Evolutionary conservation across 2,888 invertebrate genomes (phyloP), one percentile per base, ranked within the genome.

Genomic region (Hemaris fuciformis): DNA sequence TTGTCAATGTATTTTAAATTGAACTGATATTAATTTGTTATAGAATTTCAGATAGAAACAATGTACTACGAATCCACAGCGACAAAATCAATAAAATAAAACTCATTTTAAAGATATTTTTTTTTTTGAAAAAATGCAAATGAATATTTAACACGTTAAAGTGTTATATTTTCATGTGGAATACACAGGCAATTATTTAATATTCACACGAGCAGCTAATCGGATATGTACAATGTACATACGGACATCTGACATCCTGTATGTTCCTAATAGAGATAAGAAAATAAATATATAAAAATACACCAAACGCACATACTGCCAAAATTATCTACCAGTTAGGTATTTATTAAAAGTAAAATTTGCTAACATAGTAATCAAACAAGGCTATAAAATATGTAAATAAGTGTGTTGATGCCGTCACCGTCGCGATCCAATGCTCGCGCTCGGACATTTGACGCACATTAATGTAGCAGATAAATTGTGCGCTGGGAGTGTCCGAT

Each of bases 401-500:
- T 72, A 61, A 65, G 62, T 62, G 22, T 63, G 58, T 57, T 53
- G 63, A 71, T 75, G 73, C 66, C 70, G 74, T 77, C 71, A 76
- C 61, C 66, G 60, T 59, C 45, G 59, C 41, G 46, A 5, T 31
- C 53, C 23, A 38, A 18, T 59, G 25, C 42, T 57, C 31, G 38
- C 18, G 45, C 34, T 31, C n/a, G 41, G 53, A n/a, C 34, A 38
- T 38, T 59, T 66, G 71, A 62, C 72, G 78, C 79, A 82, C 81
- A 78, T 72, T 76, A 65, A 75, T 75, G 64, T 69, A 76, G 76
- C 71, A 75, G 67, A 75, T 65, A 67, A 62, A 60, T 59, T 67
- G 59, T 70, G 53, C 41, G 61, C 66, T 74, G 76, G 74, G 76
- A 80, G 74, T 76, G 77, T 72, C 70, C 75, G 83, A 83, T 91